Base-by-base conservation (phyloP, 2,888 invertebrate species). In the Brachyptera risi region DNA sequence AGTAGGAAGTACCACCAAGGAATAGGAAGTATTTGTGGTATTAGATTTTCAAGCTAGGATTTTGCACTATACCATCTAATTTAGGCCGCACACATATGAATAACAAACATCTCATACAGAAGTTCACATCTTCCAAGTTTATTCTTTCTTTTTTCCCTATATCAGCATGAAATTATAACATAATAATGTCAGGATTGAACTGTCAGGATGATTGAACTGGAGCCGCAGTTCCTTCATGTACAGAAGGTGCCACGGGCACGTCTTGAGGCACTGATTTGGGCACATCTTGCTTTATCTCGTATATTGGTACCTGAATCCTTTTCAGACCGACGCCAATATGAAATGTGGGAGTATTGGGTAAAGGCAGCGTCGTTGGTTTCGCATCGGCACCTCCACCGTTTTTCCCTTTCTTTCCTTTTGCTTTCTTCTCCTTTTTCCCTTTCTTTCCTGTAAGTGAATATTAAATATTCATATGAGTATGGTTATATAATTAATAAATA, bases 341-440 rank as follows among this genome's bases (percentile, higher is more conserved):
- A 63, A 79, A 79, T 1, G 81, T 82, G 15, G 82, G 72, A 58
- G 77, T 75, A 27, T 79, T 79, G 0, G 82, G 82, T 9, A 74
- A 67, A 1, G 66, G 1, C 2, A 57, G 40, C 15, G 15, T 27
- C 27, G 15, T 15, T 4, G 38, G 26, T 3, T 17, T 5, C 3
- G 23, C 37, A 7, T 23, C 37, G 7, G 21, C 21, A 72, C 65
- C 13, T 68, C 68, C 3, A 65, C 17, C 50, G 24, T 26, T n/a
- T 73, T 75, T 0, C 65, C 63, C 11, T 76, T 77, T 66, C 75
- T 77, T 66, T 74, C 75, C 4, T 72, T 72, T 69, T 76, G 77
- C 0, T 69, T 60, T 1, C 67, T 58, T 67, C 76, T 77, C 1
- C 68, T 65, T 9, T 24, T 59, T 61, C n/a, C 26, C 51, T n/a